phyloP scores from a whole-genome alignment of 2,797 vertebrate species.

The Sebastes cheni region DNA sequence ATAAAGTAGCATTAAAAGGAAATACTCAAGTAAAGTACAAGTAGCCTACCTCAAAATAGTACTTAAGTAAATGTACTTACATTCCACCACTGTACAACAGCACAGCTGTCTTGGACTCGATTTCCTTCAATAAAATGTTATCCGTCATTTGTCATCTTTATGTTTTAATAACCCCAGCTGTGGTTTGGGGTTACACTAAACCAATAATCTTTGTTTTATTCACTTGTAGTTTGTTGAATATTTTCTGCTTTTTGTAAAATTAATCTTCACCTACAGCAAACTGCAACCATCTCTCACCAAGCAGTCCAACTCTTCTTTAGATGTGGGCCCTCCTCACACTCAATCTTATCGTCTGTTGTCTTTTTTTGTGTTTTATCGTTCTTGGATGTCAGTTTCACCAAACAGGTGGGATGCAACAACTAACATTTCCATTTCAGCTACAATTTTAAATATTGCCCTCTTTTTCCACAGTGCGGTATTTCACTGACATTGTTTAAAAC shows the following conservation, averaged over 20 bases:
- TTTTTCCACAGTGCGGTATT: conserved; percentile 1
- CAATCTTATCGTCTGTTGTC: background rate
- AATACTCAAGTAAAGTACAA: background rate
- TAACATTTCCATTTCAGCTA: background rate
- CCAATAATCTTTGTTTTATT: background rate
- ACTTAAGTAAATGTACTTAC: background rate
- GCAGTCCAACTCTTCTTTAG: background rate
- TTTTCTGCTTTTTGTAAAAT: background rate
- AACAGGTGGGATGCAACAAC: conserved; percentile 12
- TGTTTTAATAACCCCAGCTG: background rate
- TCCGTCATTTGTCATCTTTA: background rate
- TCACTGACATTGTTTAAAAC: conserved; percentile 59
- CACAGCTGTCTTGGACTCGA: background rate
- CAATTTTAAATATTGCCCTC: conserved; percentile 21
- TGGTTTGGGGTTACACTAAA: background rate
- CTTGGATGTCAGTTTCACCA: conserved; percentile 2
- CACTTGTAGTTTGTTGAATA: background rate
- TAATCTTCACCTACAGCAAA: background rate
- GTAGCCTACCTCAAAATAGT: background rate
- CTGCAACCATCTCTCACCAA: background rate
- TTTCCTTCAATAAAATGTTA: background rate
- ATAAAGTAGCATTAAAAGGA: too few species aligned
- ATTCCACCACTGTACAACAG: background rate
- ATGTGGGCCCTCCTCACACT: background rate
- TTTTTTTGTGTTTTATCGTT: background rate